These are phyloP conservation scores for Pyrrhia umbra DNA, from an alignment of 2,888 invertebrate species.

Conservation along the genomic window DNA sequence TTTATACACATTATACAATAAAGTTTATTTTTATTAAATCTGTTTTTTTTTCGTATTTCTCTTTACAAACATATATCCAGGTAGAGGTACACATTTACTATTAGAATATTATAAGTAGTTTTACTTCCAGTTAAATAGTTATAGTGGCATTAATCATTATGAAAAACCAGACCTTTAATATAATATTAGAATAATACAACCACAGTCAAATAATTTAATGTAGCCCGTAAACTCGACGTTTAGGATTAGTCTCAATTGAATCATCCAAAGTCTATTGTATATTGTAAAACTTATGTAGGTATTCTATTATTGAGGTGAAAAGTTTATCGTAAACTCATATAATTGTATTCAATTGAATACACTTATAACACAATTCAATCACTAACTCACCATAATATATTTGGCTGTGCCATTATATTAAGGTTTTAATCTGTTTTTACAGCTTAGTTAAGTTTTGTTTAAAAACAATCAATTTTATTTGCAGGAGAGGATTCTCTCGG, in stretches of 20 bases:
- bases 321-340: constrained; percentile 16
- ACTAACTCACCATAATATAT: constrained; percentile 8
- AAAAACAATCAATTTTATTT: constrained; percentile 22
- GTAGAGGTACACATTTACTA: no score
- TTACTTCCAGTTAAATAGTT: no score
- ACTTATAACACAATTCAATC: constrained; percentile 9
- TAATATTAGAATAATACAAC: constrained; percentile 4
- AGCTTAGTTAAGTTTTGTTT: constrained; percentile 20
- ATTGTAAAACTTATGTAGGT: neutral
- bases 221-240: constrained; percentile 44
- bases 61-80: no score
- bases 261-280: constrained; percentile 28
- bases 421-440: constrained; percentile 7
- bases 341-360: constrained; percentile 1
- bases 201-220: constrained; percentile 22
- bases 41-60: no score
- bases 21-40: neutral
- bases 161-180: neutral
- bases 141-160: neutral
- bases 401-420: neutral
- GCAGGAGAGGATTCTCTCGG: constrained; percentile 13
- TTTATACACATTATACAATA: no score
- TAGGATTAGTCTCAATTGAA: constrained; percentile 38
- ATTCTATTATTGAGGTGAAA: constrained; percentile 28
- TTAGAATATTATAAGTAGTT: no score